phyloP scores from a whole-genome alignment of 2,113 vertebrate species.

The Progne subis region DNA sequence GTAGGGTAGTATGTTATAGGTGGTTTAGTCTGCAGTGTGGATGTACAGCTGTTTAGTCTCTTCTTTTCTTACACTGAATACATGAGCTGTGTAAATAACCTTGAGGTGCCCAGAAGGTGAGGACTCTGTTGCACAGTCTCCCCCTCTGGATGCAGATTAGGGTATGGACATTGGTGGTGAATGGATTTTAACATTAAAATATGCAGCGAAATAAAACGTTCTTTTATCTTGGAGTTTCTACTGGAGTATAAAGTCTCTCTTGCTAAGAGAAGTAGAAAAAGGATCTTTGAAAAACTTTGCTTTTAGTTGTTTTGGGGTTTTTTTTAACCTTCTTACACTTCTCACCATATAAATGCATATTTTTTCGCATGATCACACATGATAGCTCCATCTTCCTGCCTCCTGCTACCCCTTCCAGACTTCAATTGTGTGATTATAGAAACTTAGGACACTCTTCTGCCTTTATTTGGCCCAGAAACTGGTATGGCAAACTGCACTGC shows the following conservation, averaged over 20 bases:
- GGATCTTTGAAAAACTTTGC: neutral
- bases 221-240: neutral
- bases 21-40: neutral
- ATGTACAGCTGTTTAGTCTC: neutral
- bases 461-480: neutral
- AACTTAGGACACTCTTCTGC: neutral
- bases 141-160: fast-evolving
- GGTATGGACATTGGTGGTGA: fast-evolving
- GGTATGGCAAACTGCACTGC: neutral
- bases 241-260: neutral
- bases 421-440: neutral
- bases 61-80: neutral
- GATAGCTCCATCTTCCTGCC: neutral
- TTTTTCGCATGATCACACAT: neutral
- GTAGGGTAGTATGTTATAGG: neutral
- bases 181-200: neutral
- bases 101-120: neutral
- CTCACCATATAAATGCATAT: neutral
- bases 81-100: neutral
- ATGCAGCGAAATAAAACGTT: neutral
- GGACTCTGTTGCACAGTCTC: neutral
- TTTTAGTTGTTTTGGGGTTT: neutral
- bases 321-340: neutral
- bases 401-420: neutral
- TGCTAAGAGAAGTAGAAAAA: neutral